A percentile compares a stretch with the other conserved stretches of the same genome.
Conservation (phyloP, 2,888 invertebrate species). For the Actias luna region DNA sequence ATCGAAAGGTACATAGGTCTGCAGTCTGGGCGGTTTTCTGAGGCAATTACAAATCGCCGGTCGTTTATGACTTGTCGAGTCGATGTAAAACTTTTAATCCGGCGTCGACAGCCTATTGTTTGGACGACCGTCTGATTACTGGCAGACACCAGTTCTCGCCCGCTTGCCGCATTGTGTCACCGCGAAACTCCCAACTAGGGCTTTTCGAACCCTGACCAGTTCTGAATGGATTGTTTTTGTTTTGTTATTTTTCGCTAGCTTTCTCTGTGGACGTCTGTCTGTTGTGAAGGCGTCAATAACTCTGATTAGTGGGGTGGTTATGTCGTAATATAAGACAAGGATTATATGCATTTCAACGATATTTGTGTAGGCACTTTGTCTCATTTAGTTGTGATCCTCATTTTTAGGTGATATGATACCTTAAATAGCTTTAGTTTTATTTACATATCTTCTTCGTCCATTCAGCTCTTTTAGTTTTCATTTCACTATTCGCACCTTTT, state of each 20-base stretch:
- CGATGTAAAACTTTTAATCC: constrained; percentile 65
- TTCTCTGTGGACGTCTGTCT: background rate
- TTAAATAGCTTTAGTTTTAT: too few relatives aligned
- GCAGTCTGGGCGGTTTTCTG: background rate
- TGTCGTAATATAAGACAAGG: too few relatives aligned
- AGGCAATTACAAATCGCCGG: background rate
- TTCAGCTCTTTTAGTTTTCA: too few relatives aligned
- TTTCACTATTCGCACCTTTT: too few relatives aligned
- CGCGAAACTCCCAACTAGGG: constrained; percentile 12
- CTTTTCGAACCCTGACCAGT: constrained; percentile 12
- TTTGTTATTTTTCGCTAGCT: background rate
- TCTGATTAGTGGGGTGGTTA: background rate
- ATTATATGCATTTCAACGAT: too few relatives aligned
- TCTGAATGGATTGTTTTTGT: background rate
- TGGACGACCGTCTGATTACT: constrained; percentile 60
- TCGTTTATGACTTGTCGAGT: constrained; percentile 34
- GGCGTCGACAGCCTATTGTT: constrained; percentile 64
- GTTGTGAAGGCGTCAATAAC: background rate
- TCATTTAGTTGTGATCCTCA: too few relatives aligned
- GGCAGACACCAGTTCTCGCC: constrained; percentile 21
- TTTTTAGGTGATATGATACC: too few relatives aligned
- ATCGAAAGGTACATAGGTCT: too few relatives aligned
- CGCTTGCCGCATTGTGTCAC: constrained; percentile 12
- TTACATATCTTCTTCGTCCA: too few relatives aligned
- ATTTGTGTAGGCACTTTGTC: too few relatives aligned